Evolutionary conservation across 2,113 vertebrate species (phyloP).

Genomic region (Toxotes jaculatrix): DNA sequence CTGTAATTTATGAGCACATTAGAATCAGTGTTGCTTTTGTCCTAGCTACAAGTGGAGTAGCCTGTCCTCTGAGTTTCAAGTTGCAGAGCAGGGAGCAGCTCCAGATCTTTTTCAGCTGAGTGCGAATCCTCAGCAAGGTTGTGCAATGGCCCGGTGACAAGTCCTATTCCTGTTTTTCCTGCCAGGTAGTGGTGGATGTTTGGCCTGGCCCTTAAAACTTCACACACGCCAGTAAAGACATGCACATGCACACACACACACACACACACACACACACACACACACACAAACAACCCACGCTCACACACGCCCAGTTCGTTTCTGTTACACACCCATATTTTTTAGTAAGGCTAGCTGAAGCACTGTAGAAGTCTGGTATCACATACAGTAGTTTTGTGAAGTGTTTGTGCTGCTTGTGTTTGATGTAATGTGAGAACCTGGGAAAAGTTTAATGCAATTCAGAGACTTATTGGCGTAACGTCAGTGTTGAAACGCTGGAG

Average conservation of each 20-base stretch:
- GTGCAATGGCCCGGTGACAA: conserved; percentile 78
- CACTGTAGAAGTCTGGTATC: conserved; percentile 34
- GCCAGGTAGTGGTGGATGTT: conserved; percentile 81
- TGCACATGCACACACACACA: background rate
- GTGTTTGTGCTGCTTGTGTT: conserved; percentile 2
- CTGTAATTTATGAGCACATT: background rate
- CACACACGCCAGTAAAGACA: conserved; percentile 46
- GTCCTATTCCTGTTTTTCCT: conserved; percentile 86
- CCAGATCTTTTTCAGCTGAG: conserved; percentile 59
- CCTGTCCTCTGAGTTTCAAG: conserved; percentile 55
- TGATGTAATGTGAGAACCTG: conserved; percentile 40
- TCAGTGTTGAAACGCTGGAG: conserved; percentile 24
- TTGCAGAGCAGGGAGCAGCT: conserved; percentile 54
- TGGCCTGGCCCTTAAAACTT: conserved; percentile 74
- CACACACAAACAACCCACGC: conserved; percentile 8
- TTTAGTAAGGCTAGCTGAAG: conserved; percentile 30
- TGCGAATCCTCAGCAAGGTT: conserved; percentile 74
- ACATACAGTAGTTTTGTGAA: conserved; percentile 7
- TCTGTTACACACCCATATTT: conserved; percentile 68
- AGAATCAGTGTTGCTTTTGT: conserved; percentile 31
- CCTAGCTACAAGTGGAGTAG: conserved; percentile 8
- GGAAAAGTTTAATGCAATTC: conserved; percentile 42
- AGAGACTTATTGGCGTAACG: conserved; percentile 7
- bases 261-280: background rate
- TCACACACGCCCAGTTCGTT: conserved; percentile 42